Base-by-base conservation (phyloP, 2,113 vertebrate genomes). In the Ictalurus punctatus region DNA sequence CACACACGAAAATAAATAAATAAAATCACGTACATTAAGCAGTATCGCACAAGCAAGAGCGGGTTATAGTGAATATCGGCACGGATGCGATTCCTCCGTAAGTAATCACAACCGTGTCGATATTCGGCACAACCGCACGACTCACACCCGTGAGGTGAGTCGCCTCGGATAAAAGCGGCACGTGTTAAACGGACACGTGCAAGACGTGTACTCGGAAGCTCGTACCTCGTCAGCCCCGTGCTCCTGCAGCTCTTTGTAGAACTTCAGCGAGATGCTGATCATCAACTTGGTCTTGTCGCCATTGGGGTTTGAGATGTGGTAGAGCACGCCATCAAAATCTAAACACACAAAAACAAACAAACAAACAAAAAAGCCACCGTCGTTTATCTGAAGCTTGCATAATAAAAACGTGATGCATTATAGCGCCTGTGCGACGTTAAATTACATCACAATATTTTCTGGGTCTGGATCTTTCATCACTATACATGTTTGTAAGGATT, bases 251-350 rank as follows among this genome's bases (percentile, higher is more conserved):
- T 99, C 98, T 92, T 99, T 99, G 96, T 99, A 99, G 96, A 99
- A 99, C 96, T 99, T 99, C 92, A 99, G 96, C 91, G 98, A 97
- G 95, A 99, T 99, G 96, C 98, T 99, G 96, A 99, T 96, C 98
- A 99, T 99, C 92, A 99, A 95, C 96, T 99, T 99, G 90, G 97
- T 97, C 96, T 99, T 99, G 90, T 99, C 98, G 92, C 98, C 98
- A 90, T 98, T 97, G 73, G 98, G 98, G 92, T 99, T 99, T 93
- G 98, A 99, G 95, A 99, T 99, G 96, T 99, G 98, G 93, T 99
- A 99, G 89, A 99, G 96, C 92, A 99, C 98, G 63, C 98, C 98
- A 97, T 99, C 98, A 0, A 99, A 99, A 93, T 99, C 98, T 99
- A 63, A 93, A 19, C n/a, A 84, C 19, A 58, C 3, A 86, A n/a